Conservation (phyloP, 2,113 vertebrate genomes). For the Python bivittatus region DNA sequence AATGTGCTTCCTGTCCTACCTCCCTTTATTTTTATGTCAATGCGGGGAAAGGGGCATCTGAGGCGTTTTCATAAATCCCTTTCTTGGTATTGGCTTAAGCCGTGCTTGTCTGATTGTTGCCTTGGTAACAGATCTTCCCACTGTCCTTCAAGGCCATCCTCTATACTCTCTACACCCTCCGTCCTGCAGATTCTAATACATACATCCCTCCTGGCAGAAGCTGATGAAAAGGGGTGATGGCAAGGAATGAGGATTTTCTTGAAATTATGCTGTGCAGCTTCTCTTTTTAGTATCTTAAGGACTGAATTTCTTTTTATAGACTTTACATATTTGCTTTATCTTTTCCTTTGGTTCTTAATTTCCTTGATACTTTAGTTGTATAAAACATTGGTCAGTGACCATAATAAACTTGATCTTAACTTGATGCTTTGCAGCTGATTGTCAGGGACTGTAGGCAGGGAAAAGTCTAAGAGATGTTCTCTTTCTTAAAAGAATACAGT, state of each 20-base stretch:
- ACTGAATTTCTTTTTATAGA: not conserved
- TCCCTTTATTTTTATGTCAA: not conserved
- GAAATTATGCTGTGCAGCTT: not conserved
- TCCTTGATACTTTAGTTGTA: not conserved
- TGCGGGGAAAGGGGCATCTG: not conserved
- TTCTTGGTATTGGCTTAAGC: not conserved
- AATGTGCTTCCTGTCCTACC: not conserved
- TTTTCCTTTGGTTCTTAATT: not conserved
- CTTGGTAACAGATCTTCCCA: not conserved
- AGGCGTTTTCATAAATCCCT: not conserved
- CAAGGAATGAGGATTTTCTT: not conserved
- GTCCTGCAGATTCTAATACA: not conserved
- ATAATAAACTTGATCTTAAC: not conserved
- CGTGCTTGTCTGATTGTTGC: not conserved
- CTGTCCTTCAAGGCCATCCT: not conserved
- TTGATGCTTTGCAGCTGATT: not conserved
- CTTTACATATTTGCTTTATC: not conserved
- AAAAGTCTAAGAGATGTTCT: not conserved
- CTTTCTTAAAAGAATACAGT: not conserved
- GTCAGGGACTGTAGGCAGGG: too few relatives aligned
- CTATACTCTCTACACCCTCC: not conserved
- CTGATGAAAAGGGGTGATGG: not conserved
- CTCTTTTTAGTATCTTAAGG: not conserved
- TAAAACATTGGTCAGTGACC: not conserved
- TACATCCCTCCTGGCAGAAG: not conserved